Evolutionary conservation across 2,888 invertebrate species (phyloP), one percentile per base, ranked within the genome.

Genomic region (Megamerina dolium): DNA sequence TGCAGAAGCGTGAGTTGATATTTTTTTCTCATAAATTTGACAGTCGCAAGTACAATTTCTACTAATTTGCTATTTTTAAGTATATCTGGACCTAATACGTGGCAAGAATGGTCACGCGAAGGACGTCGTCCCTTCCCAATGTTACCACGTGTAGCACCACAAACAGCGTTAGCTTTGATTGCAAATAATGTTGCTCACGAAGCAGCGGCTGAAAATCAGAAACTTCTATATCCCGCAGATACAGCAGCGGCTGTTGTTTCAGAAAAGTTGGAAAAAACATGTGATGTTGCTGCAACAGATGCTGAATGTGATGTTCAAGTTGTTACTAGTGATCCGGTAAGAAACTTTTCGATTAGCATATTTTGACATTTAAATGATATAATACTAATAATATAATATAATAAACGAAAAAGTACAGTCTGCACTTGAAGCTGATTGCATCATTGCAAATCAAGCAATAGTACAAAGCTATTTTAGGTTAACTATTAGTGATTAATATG

Each of bases 41-140:
- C n/a, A n/a, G n/a, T 21, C 34, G 17, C 37, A 10, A 9, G 9
- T 27, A 13, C 17, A n/a, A n/a, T n/a, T n/a, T n/a, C n/a, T n/a
- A n/a, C n/a, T n/a, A n/a, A n/a, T n/a, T n/a, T n/a, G n/a, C n/a
- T n/a, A 30, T n/a, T n/a, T n/a, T n/a, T 31, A 63, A 81, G 81
- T 62, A 74, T 83, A 60, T 76, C 78, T 57, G 84, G 83, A 34
- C 80, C 81, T 38, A 79, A 81, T 63, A 81, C 82, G 46, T 75
- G 77, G 46, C 74, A 75, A 56, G 86, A 87, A 73, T 93, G 93
- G 93, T 80, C 85, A 51, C 80, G 86, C 55, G 93, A 93, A 72
- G 93, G 93, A 12, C 78, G 91, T 27, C 77, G 93, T 57, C 73
- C 83, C 48, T 81, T 90, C 57, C 91, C 93, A 3, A 73, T 92